Conservation (phyloP, 1,140 invertebrate species). For the Oppia nitens region DNA sequence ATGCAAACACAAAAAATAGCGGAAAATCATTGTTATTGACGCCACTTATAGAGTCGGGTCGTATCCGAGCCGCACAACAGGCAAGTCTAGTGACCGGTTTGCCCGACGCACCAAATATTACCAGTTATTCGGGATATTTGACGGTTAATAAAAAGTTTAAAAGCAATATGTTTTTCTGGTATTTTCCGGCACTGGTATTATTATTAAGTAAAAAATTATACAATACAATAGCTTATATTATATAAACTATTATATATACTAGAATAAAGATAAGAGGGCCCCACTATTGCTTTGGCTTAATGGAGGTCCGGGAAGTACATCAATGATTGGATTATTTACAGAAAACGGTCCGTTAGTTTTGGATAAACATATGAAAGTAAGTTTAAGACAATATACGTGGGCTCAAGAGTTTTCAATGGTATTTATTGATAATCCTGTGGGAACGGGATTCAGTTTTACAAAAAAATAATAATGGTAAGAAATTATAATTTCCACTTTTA, state of each 20-base stretch:
- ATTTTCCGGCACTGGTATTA: constrained; percentile 20
- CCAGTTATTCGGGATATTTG: constrained; percentile 20
- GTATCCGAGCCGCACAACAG: constrained; percentile 8
- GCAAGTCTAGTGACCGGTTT: not conserved
- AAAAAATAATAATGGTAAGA: too few species aligned
- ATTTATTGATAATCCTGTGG: constrained; percentile 74
- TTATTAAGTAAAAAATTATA: too few species aligned
- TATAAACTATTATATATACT: too few species aligned
- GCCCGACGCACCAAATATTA: constrained; percentile 2
- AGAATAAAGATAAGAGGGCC: constrained; percentile 19
- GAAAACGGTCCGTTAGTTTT: constrained; percentile 55
- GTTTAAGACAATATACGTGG: constrained; percentile 49
- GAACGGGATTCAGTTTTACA: constrained; percentile 34
- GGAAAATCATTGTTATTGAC: constrained; percentile 12
- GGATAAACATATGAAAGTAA: constrained; percentile 35
- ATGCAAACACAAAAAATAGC: too few species aligned
- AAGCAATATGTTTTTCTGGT: constrained; percentile 22
- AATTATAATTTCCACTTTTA: too few species aligned
- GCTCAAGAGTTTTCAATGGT: constrained; percentile 50
- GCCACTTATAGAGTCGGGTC: constrained; percentile 16
- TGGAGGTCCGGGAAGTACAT: constrained; percentile 59
- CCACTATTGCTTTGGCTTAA: constrained; percentile 73
- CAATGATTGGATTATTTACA: constrained; percentile 57
- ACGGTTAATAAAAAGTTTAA: constrained; percentile 19
- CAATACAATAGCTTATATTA: too few species aligned